Evolutionary conservation across 2,113 vertebrate species (phyloP).

Genomic region (Martes martes): DNA sequence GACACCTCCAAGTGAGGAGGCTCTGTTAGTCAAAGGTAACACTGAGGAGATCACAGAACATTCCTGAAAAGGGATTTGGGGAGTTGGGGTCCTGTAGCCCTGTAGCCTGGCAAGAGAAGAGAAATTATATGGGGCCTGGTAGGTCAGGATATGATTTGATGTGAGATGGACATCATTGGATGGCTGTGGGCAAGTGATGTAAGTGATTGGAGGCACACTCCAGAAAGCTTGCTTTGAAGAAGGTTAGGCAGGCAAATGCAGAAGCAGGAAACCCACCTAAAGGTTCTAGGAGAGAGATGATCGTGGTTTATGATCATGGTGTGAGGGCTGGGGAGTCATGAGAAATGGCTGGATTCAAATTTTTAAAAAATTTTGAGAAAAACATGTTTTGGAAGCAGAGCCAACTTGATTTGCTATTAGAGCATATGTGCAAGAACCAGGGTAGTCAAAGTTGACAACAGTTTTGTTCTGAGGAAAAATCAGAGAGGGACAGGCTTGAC

Average conservation of each 20-base stretch:
- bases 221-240: neutral
- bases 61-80: neutral
- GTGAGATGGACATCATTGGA: neutral
- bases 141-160: neutral
- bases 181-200: neutral
- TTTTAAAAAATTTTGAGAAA: neutral
- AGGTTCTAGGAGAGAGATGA: neutral
- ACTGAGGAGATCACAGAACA: neutral
- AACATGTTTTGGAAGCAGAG: neutral
- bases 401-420: neutral
- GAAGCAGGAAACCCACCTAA: neutral
- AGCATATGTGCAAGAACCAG: neutral
- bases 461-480: neutral
- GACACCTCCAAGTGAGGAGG: neutral
- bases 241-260: neutral
- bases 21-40: neutral
- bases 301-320: no score
- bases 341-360: neutral
- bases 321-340: no score
- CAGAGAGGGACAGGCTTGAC: neutral
- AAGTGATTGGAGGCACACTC: no score
- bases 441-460: neutral
- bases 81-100: neutral
- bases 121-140: neutral
- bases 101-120: neutral